These are phyloP conservation scores for Aleiodes alternator DNA, from an alignment of 2,888 invertebrate species.

Conservation along the genomic window DNA sequence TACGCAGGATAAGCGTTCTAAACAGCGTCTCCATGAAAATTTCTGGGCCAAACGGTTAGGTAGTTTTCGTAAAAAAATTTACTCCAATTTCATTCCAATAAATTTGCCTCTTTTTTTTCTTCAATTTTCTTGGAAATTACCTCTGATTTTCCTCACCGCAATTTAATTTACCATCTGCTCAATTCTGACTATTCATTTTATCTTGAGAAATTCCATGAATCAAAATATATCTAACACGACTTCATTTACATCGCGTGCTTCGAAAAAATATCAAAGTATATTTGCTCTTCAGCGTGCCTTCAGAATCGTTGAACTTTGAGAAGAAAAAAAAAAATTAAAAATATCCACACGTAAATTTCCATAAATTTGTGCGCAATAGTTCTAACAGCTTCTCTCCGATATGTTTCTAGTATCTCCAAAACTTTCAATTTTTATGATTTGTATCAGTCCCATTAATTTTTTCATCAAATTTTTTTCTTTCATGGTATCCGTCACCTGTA, in stretches of 20 bases:
- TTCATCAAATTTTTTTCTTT: not conserved
- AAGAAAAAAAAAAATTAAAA: slow-evolving; percentile 64
- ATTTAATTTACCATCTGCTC: too few relatives aligned
- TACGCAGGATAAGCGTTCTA: too few relatives aligned
- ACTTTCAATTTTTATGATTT: not conserved
- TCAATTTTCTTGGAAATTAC: too few relatives aligned
- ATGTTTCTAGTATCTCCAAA: not conserved
- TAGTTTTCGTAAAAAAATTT: too few relatives aligned
- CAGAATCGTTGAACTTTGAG: slow-evolving; percentile 63
- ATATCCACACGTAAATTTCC: slow-evolving; percentile 62
- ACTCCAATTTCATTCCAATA: too few relatives aligned
- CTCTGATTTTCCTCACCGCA: too few relatives aligned
- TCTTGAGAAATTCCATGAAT: not conserved
- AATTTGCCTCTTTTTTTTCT: too few relatives aligned
- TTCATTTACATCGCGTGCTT: slow-evolving; percentile 34
- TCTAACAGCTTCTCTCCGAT: not conserved
- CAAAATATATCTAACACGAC: slow-evolving; percentile 29
- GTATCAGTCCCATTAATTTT: not conserved
- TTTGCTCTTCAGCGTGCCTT: slow-evolving; percentile 57
- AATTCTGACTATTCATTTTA: too few relatives aligned
- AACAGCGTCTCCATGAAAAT: too few relatives aligned
- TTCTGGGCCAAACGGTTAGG: too few relatives aligned
- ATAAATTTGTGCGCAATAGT: too few relatives aligned
- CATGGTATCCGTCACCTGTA: not conserved
- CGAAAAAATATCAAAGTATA: slow-evolving; percentile 13